Conservation (phyloP, 2,797 vertebrate genomes). For the Oryzias dopingdopingensis region DNA sequence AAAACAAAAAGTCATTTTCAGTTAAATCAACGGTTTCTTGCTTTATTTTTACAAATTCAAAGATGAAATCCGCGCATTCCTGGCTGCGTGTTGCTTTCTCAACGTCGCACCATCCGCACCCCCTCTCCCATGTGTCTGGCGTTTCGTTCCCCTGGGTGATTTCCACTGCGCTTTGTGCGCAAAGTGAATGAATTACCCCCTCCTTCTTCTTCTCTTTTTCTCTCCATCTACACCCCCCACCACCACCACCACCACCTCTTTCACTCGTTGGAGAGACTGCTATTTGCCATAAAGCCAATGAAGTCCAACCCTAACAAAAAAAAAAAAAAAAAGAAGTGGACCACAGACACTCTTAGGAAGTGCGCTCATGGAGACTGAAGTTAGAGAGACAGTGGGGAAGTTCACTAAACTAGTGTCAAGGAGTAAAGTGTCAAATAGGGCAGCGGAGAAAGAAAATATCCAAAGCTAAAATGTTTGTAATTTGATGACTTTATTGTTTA, state of each 20-base stretch:
- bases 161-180: conserved; percentile 83
- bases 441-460: conserved; percentile 3
- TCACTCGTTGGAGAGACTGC: conserved; percentile 76
- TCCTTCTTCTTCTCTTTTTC: conserved; percentile 24
- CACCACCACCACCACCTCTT: conserved; percentile 25
- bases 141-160: conserved; percentile 67
- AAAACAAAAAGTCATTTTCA: no score
- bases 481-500: no score
- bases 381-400: conserved; percentile 45
- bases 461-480: not conserved
- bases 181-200: conserved; percentile 78
- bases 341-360: conserved; percentile 64
- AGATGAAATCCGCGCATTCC: no score
- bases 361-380: conserved; percentile 54
- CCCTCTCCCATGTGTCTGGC: conserved; percentile 70
- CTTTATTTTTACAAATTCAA: no score
- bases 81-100: conserved; percentile 27
- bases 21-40: no score
- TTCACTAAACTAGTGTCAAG: conserved; percentile 27
- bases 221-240: conserved; percentile 11
- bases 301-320: conserved; percentile 84
- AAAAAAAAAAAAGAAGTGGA: conserved; percentile 76
- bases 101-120: conserved; percentile 54
- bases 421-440: conserved; percentile 14
- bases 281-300: conserved; percentile 84